A percentile compares a stretch with the other conserved stretches of the same genome.
Evolutionary conservation across 1,140 invertebrate genomes (phyloP).

Genomic region (Copidosoma floridanum): DNA sequence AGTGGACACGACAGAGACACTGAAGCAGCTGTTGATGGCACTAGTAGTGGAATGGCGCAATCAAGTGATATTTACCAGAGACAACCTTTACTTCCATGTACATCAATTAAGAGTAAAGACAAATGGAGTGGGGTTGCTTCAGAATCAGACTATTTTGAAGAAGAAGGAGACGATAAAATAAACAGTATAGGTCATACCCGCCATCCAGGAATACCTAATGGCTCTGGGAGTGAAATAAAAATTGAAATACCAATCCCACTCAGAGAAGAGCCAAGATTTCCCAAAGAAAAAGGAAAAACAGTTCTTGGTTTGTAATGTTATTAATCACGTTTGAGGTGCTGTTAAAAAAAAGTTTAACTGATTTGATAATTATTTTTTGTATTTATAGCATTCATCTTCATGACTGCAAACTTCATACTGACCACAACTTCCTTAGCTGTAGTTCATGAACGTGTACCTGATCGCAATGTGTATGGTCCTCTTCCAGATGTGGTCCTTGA

Average conservation of each 20-base stretch:
- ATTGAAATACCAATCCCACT: slow-evolving; percentile 60
- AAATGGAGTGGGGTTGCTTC: slow-evolving; percentile 48
- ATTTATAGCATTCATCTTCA: slow-evolving; percentile 62
- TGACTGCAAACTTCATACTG: slow-evolving; percentile 63
- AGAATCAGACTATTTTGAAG: slow-evolving; percentile 51
- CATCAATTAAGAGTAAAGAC: slow-evolving; percentile 50
- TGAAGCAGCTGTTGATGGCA: slow-evolving; percentile 50
- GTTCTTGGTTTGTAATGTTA: slow-evolving; percentile 57
- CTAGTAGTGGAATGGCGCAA: slow-evolving; percentile 52
- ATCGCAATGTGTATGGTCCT: slow-evolving; percentile 67
- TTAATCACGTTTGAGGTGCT: too few species aligned
- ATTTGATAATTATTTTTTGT: not conserved
- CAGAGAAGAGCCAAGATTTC: slow-evolving; percentile 65
- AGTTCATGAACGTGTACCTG: slow-evolving; percentile 82
- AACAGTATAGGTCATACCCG: slow-evolving; percentile 43
- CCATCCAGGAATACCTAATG: slow-evolving; percentile 45
- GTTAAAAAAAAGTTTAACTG: not conserved
- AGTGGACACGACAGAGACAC: slow-evolving; percentile 47
- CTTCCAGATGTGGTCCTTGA: slow-evolving; percentile 81
- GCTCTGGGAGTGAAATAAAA: slow-evolving; percentile 54
- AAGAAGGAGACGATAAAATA: slow-evolving; percentile 53
- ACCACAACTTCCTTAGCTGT: slow-evolving; percentile 73
- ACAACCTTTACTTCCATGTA: slow-evolving; percentile 55
- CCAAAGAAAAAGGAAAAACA: slow-evolving; percentile 73
- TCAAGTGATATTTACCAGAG: slow-evolving; percentile 58